Evolutionary conservation across 2,797 vertebrate genomes (phyloP), one percentile per base, ranked within the genome.

Genomic region (Microctenopoma stevenorrisi): DNA sequence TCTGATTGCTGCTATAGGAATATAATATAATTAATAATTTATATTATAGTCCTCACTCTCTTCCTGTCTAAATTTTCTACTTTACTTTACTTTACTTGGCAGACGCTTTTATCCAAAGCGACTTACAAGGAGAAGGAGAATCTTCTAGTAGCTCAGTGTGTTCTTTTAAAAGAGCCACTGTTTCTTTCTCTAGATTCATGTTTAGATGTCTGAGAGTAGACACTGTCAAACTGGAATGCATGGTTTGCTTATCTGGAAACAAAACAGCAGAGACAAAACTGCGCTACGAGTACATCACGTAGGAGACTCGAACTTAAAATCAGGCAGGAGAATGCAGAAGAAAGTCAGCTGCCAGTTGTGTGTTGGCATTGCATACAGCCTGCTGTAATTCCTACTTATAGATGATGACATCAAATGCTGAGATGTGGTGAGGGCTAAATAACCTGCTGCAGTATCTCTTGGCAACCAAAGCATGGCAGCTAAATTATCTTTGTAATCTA

Each of bases 181-280:
- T 22, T 22, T 67, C n/a, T 67, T 58, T 64, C 61, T 63, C 26
- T 18, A 22, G 18, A 7, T 15, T 61, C 40, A 68, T 82, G 64
- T 74, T 76, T 64, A 64, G 72, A 69, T 26, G 40, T 74, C 74
- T 74, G 52, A 78, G 18, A 74, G 37, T 57, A 0, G 35, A 67
- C 63, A 61, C 51, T 38, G 56, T 62, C 74, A 74, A 76, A 80
- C 55, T 72, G 78, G 74, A 81, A 82, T 64, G 64, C 28, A 4
- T 2, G 44, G 14, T 50, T 68, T 68, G 37, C 40, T 65, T 62
- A 43, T 68, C 51, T 50, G 33, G 38, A 50, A 73, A 60, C 71
- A 81, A 33, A 33, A 74, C 74, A 79, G 73, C 48, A 57, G 30
- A 78, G 82, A 74, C 52, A 81, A 68, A 49, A 16, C 22, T 3